Conservation (phyloP, 2,113 vertebrate genomes). For the Lepus americanus region DNA sequence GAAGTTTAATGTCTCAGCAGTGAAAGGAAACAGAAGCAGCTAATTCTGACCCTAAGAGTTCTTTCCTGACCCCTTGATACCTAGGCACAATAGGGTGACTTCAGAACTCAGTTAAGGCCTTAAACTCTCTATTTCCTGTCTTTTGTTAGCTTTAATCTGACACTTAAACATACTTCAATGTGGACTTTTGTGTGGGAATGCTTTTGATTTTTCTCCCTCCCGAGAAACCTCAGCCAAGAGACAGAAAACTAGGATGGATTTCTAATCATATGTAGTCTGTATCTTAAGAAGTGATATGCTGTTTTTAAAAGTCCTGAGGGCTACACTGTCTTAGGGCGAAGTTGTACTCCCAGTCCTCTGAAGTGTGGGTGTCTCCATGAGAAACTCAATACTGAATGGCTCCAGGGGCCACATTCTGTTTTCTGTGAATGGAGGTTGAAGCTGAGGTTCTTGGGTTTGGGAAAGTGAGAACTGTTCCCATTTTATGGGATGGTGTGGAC, state of each 20-base stretch:
- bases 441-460: neutral
- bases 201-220: slow-evolving; percentile 60
- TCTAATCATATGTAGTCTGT: slow-evolving; percentile 36
- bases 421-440: neutral
- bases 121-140: slow-evolving; percentile 69
- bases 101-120: slow-evolving; percentile 75
- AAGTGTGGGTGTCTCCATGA: neutral
- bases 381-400: neutral
- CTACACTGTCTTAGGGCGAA: neutral
- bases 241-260: slow-evolving; percentile 46
- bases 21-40: slow-evolving; percentile 81
- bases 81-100: slow-evolving; percentile 77
- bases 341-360: neutral
- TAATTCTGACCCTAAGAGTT: slow-evolving; percentile 67
- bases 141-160: slow-evolving; percentile 77
- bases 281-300: slow-evolving; percentile 48
- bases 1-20: slow-evolving; percentile 77
- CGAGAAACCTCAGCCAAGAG: slow-evolving; percentile 41
- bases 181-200: slow-evolving; percentile 19
- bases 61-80: slow-evolving; percentile 76
- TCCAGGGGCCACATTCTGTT: neutral
- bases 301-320: neutral
- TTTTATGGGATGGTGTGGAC: neutral
- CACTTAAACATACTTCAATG: slow-evolving; percentile 66
- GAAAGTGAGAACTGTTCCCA: neutral